phyloP scores from a whole-genome alignment of 2,113 vertebrate genomes.

The Stictonetta naevosa region DNA sequence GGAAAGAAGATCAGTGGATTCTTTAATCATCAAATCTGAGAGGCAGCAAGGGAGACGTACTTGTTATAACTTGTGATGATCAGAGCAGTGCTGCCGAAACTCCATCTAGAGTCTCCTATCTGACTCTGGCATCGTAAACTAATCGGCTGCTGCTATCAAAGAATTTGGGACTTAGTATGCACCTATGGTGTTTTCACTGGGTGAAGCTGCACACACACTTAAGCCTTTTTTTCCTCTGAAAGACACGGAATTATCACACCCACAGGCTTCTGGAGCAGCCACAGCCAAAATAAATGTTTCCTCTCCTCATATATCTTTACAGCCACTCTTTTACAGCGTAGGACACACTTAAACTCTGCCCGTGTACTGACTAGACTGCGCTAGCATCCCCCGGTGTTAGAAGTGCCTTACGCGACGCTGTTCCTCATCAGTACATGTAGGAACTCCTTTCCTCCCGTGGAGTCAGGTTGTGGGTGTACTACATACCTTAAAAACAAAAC shows the following conservation, averaged over 20 bases:
- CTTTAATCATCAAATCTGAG: slow-evolving; percentile 3
- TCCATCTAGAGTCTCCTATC: neutral
- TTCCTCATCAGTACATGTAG: neutral
- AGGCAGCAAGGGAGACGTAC: neutral
- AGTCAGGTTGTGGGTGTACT: neutral
- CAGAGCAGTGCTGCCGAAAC: neutral
- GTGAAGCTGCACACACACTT: neutral
- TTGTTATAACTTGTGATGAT: slow-evolving; percentile 19
- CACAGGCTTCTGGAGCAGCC: neutral
- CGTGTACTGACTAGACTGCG: neutral
- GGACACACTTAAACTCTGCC: neutral
- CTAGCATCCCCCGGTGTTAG: neutral
- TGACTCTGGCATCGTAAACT: neutral
- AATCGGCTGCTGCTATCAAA: slow-evolving; percentile 16
- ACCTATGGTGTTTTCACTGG: neutral
- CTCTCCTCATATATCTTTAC: neutral
- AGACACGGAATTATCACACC: neutral
- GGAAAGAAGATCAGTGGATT: slow-evolving; percentile 14
- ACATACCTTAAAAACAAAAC: neutral
- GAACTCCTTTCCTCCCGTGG: neutral
- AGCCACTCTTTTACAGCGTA: neutral
- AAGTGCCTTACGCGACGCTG: fast-evolving
- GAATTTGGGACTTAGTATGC: neutral
- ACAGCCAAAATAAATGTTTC: neutral
- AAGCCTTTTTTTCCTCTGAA: neutral